phyloP scores from a whole-genome alignment of 2,797 vertebrate genomes.

The Potorous gilbertii region DNA sequence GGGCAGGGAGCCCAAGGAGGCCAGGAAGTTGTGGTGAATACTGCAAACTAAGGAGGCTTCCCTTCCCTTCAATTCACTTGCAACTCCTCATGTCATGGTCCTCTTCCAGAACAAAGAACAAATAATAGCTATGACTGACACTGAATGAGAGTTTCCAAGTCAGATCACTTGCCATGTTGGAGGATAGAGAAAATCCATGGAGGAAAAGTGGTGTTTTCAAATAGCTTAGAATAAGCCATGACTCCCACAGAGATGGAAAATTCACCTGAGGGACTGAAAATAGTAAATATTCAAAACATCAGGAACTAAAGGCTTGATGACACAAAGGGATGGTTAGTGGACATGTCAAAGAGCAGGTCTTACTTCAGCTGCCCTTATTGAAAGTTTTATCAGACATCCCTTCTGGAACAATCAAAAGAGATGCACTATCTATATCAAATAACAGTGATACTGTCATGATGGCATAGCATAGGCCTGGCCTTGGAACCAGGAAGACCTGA shows the following conservation, averaged over 20 bases:
- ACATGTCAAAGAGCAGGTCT: slow-evolving; percentile 96
- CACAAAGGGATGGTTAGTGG: slow-evolving; percentile 99
- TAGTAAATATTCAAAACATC: slow-evolving; percentile 99
- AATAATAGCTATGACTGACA: slow-evolving; percentile 90
- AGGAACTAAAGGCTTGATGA: slow-evolving; percentile 95
- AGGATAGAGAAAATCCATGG: slow-evolving; percentile 97
- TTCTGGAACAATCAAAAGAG: slow-evolving; percentile 69
- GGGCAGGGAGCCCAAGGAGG: too few relatives aligned
- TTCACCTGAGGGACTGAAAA: slow-evolving; percentile 94
- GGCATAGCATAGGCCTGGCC: too few relatives aligned
- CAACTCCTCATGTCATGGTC: too few relatives aligned
- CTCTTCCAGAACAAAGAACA: too few relatives aligned
- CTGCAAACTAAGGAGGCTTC: too few relatives aligned
- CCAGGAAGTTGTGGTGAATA: too few relatives aligned
- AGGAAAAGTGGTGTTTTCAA: slow-evolving; percentile 93
- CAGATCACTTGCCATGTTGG: slow-evolving; percentile 98
- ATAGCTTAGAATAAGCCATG: slow-evolving; percentile 99
- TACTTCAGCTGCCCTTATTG: slow-evolving; percentile 79
- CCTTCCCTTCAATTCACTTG: too few relatives aligned
- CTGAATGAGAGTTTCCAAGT: slow-evolving; percentile 98
- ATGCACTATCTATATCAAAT: slow-evolving; percentile 70
- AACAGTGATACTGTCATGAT: not conserved
- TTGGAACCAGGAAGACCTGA: too few relatives aligned
- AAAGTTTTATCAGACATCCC: slow-evolving; percentile 3
- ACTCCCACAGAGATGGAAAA: slow-evolving; percentile 97